These are phyloP conservation scores for Acanthosepion lycidas DNA, from an alignment of 2,888 invertebrate genomes.

Conservation along the genomic window DNA sequence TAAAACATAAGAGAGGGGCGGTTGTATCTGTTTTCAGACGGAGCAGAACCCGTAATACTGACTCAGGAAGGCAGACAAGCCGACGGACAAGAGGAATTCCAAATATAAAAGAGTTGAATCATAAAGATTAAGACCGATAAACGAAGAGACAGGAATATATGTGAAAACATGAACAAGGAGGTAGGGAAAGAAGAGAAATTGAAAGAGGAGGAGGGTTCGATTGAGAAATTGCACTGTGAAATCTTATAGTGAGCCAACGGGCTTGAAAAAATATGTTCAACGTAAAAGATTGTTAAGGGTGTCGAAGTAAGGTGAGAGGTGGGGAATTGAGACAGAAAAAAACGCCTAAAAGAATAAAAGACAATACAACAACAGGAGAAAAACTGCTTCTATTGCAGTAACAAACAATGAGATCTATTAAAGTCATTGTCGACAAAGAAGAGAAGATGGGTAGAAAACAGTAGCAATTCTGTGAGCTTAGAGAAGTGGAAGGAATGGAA, in stretches of 20 bases:
- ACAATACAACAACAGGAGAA: neutral
- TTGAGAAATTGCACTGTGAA: neutral
- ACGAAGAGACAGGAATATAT: neutral
- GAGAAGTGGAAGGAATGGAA: neutral
- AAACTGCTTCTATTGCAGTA: neutral
- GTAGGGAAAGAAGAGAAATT: neutral
- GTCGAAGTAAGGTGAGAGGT: neutral
- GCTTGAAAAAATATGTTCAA: neutral
- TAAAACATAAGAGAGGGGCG: neutral
- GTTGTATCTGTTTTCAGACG: neutral
- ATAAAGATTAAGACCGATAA: conserved; percentile 12
- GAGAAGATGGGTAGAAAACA: neutral
- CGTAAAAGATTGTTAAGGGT: neutral
- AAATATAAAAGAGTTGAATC: conserved; percentile 33
- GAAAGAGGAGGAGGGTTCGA: neutral
- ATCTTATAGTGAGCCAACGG: neutral
- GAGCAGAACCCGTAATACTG: conserved; percentile 18
- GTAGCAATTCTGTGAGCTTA: neutral
- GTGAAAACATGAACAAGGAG: neutral
- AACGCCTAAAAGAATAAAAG: neutral
- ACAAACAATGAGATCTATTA: neutral
- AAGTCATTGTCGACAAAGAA: neutral
- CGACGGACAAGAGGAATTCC: neutral
- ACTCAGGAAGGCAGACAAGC: conserved; percentile 33
- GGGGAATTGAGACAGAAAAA: neutral